Conservation (phyloP, 1,140 invertebrate genomes). For the Tetraneura akinire region DNA sequence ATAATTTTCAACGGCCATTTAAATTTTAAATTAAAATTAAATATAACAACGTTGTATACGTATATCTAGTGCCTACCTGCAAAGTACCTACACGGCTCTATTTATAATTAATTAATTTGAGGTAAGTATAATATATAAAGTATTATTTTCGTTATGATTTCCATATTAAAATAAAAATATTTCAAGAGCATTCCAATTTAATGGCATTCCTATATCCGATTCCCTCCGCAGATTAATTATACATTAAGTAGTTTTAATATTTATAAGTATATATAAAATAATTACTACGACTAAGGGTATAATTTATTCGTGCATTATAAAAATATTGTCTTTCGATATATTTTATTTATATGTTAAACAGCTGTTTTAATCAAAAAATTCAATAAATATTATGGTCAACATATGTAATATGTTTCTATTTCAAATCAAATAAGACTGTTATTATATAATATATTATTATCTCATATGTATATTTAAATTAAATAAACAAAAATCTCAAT, state of each 20-base stretch:
- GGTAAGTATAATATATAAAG: no score
- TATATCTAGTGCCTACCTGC: no score
- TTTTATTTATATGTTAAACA: conserved; percentile 8
- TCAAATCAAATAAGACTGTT: background rate
- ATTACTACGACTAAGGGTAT: no score
- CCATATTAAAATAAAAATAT: background rate
- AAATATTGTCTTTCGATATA: background rate
- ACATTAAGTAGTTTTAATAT: background rate
- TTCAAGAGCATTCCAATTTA: background rate
- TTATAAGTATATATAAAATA: no score
- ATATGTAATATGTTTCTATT: background rate
- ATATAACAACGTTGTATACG: no score
- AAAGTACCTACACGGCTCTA: no score
- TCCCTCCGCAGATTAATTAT: conserved; percentile 10
- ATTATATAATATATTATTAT: background rate
- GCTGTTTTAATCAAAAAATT: conserved; percentile 9
- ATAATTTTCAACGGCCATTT: background rate
- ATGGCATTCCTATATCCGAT: background rate
- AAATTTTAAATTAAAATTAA: no score
- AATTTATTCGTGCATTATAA: background rate
- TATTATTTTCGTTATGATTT: no score
- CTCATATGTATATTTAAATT: conserved; percentile 33
- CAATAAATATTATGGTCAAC: background rate
- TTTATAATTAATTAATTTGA: no score
- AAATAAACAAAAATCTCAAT: background rate